These are phyloP conservation scores for Drosophila quadrilineata DNA, from an alignment of 1,140 invertebrate genomes.

Conservation along the genomic window DNA sequence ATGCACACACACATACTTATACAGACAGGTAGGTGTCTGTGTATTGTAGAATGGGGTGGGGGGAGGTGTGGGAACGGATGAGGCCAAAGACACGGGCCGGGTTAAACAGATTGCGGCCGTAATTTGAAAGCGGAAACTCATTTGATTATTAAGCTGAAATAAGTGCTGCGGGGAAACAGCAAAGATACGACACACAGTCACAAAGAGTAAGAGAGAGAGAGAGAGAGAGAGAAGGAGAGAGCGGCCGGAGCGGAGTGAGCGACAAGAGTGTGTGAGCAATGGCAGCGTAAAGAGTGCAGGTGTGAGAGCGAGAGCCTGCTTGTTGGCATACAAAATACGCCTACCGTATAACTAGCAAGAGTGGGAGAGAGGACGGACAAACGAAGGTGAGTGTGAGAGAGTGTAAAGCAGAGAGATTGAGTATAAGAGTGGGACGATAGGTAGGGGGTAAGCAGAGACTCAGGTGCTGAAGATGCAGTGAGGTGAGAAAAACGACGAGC, in stretches of 20 bases:
- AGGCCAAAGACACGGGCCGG: slow-evolving; percentile 34
- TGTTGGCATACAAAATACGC: too few species aligned
- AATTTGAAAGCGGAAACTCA: slow-evolving; percentile 77
- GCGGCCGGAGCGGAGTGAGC: too few species aligned
- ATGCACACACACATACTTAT: slow-evolving; percentile 25
- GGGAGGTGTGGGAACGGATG: neutral
- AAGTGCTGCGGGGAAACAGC: slow-evolving; percentile 42
- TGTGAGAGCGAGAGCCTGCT: too few species aligned
- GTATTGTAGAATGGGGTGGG: neutral
- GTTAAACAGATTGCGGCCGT: slow-evolving; percentile 77
- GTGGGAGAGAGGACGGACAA: too few species aligned
- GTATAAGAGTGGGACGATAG: too few species aligned
- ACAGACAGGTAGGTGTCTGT: slow-evolving; percentile 46
- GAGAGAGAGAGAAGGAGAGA: neutral
- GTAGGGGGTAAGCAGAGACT: too few species aligned
- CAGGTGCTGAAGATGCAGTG: slow-evolving; percentile 27
- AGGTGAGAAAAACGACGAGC: slow-evolving; percentile 69
- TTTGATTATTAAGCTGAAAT: slow-evolving; percentile 80
- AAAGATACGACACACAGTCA: neutral
- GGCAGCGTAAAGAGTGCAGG: too few species aligned
- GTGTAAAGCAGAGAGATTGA: too few species aligned
- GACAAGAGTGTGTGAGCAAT: too few species aligned
- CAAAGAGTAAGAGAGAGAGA: neutral
- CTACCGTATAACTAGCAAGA: too few species aligned
- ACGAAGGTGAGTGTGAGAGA: too few species aligned